A percentile compares a stretch with the other conserved stretches of the same genome.
phyloP scores from a whole-genome alignment of 2,797 vertebrate genomes.

The Saxicola maurus region DNA sequence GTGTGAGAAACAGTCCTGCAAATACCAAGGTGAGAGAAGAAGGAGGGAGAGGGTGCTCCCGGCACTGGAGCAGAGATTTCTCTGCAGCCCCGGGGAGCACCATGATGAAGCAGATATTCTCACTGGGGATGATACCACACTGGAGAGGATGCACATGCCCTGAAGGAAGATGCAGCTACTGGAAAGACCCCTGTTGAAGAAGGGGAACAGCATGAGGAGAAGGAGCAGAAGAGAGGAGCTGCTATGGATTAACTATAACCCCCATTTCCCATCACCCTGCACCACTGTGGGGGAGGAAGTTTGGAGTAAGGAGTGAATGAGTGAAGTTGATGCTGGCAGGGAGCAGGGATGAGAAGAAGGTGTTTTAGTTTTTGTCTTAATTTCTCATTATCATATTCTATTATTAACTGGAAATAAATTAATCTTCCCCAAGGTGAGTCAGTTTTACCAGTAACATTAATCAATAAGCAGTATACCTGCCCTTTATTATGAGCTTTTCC shows the following conservation, averaged over 20 bases:
- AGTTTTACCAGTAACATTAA: background rate
- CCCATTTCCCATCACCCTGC: background rate
- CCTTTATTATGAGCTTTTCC: background rate
- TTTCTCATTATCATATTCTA: background rate
- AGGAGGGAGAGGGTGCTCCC: background rate
- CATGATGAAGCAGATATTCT: background rate
- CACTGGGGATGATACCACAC: background rate
- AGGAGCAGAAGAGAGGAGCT: background rate
- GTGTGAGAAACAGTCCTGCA: background rate
- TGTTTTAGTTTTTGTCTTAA: background rate
- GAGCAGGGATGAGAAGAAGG: background rate
- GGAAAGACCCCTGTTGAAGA: background rate
- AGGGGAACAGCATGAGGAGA: background rate
- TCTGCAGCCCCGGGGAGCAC: background rate
- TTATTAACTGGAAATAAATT: background rate
- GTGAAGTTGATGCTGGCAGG: background rate
- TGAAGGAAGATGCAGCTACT: background rate
- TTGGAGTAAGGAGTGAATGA: background rate
- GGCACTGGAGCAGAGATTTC: background rate
- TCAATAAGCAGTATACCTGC: background rate
- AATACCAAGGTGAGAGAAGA: background rate
- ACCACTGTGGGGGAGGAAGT: background rate
- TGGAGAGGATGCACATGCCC: rapidly evolving
- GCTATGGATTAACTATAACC: background rate
- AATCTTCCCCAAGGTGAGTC: background rate